Conservation (phyloP, 2,113 vertebrate genomes). For the Xiphophorus hellerii region DNA sequence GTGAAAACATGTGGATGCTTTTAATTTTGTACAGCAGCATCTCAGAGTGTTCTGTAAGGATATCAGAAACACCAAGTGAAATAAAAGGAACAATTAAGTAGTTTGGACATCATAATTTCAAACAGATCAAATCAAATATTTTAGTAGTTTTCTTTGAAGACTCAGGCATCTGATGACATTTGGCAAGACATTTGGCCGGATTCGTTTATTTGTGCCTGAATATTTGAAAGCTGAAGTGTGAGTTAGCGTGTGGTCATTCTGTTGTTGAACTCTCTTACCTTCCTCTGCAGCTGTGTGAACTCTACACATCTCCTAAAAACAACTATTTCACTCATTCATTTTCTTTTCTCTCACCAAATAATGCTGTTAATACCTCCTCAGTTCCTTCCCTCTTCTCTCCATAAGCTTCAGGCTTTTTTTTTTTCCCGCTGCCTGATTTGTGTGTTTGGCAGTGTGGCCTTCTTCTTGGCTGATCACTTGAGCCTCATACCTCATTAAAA, state of each 20-base stretch:
- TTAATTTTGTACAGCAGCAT: too few species aligned
- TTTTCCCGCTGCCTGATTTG: constrained; percentile 23
- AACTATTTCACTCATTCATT: constrained; percentile 1
- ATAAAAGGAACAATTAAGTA: background rate
- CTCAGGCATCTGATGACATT: background rate
- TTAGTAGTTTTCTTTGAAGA: background rate
- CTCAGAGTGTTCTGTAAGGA: background rate
- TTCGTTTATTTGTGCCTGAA: constrained; percentile 20
- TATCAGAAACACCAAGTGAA: too few species aligned
- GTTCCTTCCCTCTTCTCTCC: constrained; percentile 19
- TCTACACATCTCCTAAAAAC: constrained; percentile 18
- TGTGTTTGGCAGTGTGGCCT: constrained; percentile 38
- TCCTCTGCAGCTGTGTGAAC: constrained; percentile 60
- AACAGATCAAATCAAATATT: background rate
- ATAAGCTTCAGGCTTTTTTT: background rate
- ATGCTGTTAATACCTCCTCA: constrained; percentile 35
- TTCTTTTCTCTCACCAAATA: constrained; percentile 18
- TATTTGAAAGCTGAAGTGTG: constrained; percentile 35
- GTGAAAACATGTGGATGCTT: background rate
- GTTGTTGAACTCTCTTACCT: constrained; percentile 66
- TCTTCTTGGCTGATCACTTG: constrained; percentile 46
- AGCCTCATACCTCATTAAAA: constrained; percentile 58
- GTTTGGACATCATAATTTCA: background rate
- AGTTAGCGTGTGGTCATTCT: constrained; percentile 44
- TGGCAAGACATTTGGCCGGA: constrained; percentile 16